phyloP scores from a whole-genome alignment of 2,797 vertebrate species.

The Chelonia mydas region DNA sequence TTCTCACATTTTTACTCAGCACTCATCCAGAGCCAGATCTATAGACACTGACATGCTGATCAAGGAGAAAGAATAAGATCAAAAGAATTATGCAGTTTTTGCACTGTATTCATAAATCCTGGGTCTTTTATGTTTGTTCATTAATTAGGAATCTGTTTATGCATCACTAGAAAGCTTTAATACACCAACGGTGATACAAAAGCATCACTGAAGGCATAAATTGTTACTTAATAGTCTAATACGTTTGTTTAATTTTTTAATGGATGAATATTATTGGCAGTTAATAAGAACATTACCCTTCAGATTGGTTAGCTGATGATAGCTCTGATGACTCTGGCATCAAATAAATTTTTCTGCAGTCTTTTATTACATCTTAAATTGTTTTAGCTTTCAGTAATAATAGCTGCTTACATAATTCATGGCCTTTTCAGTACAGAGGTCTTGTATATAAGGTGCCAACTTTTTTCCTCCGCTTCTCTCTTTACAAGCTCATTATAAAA shows the following conservation, averaged over 20 bases:
- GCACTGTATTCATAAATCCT: neutral
- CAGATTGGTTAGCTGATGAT: neutral
- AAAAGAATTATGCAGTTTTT: neutral
- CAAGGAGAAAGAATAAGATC: neutral
- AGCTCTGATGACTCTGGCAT: neutral
- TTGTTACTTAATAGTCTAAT: neutral
- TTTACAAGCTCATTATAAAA: neutral
- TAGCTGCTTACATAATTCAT: neutral
- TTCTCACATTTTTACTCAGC: neutral
- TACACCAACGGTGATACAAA: rapidly evolving
- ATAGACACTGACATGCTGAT: neutral
- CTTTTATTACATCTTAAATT: neutral
- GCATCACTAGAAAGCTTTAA: neutral
- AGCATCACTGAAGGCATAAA: neutral
- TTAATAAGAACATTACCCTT: neutral
- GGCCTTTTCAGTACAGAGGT: neutral
- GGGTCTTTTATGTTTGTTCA: neutral
- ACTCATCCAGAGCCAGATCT: neutral
- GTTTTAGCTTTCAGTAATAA: neutral
- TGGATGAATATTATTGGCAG: neutral
- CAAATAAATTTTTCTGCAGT: too few species aligned
- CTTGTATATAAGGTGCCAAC: neutral
- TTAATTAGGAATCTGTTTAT: neutral
- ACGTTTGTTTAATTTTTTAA: neutral
- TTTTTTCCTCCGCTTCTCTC: neutral